These are phyloP conservation scores for Girardinichthys multiradiatus DNA, from an alignment of 2,113 vertebrate genomes.

Conservation along the genomic window DNA sequence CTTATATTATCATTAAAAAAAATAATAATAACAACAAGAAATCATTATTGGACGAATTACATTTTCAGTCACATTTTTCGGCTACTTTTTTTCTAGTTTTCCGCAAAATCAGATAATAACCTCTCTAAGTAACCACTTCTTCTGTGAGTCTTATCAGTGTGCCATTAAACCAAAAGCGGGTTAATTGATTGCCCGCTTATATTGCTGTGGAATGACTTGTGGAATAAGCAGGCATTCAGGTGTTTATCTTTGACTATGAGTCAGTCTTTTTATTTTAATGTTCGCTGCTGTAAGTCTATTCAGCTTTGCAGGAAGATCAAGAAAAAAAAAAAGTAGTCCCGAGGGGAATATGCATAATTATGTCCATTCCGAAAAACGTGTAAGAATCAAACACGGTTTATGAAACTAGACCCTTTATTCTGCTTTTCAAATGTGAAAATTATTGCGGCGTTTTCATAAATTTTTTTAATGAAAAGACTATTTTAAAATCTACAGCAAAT, in stretches of 20 bases:
- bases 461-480: neutral
- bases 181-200: constrained; percentile 55
- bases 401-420: neutral
- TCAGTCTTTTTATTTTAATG: neutral
- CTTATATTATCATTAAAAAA: no score
- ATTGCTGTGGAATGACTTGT: constrained; percentile 26
- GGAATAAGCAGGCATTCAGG: neutral
- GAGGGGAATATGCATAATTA: neutral
- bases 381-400: neutral
- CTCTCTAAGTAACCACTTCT: constrained; percentile 38
- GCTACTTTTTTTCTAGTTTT: constrained; percentile 5
- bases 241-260: constrained; percentile 26
- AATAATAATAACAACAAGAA: neutral
- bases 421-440: neutral
- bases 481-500: neutral
- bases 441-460: neutral
- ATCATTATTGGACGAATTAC: neutral
- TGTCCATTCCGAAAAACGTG: constrained; percentile 3
- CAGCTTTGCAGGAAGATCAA: neutral
- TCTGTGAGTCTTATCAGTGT: constrained; percentile 49
- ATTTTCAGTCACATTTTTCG: neutral
- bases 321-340: constrained; percentile 8
- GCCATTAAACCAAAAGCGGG: constrained; percentile 58
- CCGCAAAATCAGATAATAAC: constrained; percentile 35
- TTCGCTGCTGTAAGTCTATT: neutral